These are phyloP conservation scores for Mellivora capensis DNA, from an alignment of 2,113 vertebrate species.

Conservation along the genomic window DNA sequence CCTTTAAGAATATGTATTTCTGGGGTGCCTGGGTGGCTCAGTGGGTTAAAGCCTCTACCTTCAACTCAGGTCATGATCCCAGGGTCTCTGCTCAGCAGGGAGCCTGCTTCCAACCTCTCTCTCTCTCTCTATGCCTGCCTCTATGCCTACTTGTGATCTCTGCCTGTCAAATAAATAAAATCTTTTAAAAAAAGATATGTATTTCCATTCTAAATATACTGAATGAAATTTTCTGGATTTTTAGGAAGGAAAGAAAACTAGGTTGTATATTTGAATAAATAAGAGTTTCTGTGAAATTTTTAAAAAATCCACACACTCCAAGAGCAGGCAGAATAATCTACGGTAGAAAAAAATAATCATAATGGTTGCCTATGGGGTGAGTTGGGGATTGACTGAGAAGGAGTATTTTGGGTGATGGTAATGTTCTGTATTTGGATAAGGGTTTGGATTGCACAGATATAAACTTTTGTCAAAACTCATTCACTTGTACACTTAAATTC, in stretches of 20 bases:
- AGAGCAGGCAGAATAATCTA: not conserved
- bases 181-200: not conserved
- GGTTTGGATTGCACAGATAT: not conserved
- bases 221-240: not conserved
- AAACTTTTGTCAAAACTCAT: not conserved
- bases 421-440: not conserved
- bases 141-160: no score
- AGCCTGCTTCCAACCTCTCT: no score
- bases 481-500: not conserved
- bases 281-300: not conserved
- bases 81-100: no score
- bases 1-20: not conserved
- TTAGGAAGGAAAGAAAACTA: slow-evolving; percentile 27
- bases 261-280: not conserved
- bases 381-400: not conserved
- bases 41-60: no score
- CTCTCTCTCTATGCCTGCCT: no score
- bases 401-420: not conserved
- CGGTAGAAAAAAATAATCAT: not conserved
- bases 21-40: no score
- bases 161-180: no score
- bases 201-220: slow-evolving; percentile 13
- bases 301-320: not conserved
- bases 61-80: no score
- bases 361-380: not conserved